Evolutionary conservation across 2,113 vertebrate genomes (phyloP), one percentile per base, ranked within the genome.

Genomic region (Peromyscus maniculatus): DNA sequence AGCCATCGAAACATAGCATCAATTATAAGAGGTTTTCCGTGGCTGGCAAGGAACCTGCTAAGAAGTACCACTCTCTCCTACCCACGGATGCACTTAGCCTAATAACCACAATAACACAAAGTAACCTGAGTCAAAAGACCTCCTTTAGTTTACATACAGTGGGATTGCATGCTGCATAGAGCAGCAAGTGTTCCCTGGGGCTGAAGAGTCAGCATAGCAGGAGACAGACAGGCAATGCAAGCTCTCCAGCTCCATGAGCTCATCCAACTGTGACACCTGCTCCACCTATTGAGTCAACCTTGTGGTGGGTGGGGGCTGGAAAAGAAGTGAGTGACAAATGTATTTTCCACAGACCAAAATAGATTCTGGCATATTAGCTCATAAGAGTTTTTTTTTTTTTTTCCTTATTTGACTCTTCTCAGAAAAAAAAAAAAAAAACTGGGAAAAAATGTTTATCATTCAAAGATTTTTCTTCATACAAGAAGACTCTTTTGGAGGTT

Each of bases 221-320:
- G 36, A 55, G 46, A 79, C 55, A 96, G 46, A 79, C 55, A 96
- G 26, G 66, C 49, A 89, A 21, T 24, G 62, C 79, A 57, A 87
- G 74, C 91, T 78, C 87, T 79, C 93, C 92, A 11, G 31, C 36
- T 28, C 88, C 83, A 71, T 95, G 89, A 97, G 72, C 83, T 97
- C 96, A 94, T 71, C 92, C 95, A 64, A 97, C 84, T 95, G 3
- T 66, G 86, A 98, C 95, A 97, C 95, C 96, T 96, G 92, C 97
- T 89, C 97, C 97, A 97, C 97, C 97, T 97, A 96, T 43, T 97
- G 94, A 97, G 96, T 98, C 97, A 97, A 92, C 92, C 75, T 91
- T 69, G 43, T 46, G 93, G 95, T 96, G 95, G 93, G 96, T 94
- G 96, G 95, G 87, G 96, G 64, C 89, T 97, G 92, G 87, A 96